Evolutionary conservation across 1,140 invertebrate genomes (phyloP).

Genomic region (Leptestheria dahalacensis): DNA sequence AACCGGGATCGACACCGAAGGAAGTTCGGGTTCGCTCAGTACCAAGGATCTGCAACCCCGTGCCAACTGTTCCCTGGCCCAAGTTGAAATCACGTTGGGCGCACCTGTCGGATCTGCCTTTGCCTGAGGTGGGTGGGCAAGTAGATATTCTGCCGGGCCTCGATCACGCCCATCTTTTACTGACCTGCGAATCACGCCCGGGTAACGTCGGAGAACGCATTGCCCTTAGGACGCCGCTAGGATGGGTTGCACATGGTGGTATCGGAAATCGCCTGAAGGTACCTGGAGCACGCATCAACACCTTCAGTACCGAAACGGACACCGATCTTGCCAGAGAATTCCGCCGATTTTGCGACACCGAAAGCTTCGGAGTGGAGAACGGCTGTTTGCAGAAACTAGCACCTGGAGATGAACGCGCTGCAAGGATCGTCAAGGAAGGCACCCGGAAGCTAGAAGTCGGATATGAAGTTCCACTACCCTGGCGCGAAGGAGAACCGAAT

Average conservation of each 20-base stretch:
- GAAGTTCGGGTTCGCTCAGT: too few relatives aligned
- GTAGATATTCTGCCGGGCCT: neutral
- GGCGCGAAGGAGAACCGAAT: too few relatives aligned
- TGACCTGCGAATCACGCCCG: neutral
- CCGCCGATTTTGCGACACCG: neutral
- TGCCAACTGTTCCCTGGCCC: neutral
- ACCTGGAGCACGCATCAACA: neutral
- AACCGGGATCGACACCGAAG: too few relatives aligned
- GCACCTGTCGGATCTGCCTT: neutral
- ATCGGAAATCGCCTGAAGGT: neutral
- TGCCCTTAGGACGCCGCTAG: slow-evolving; percentile 1
- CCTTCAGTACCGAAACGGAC: too few relatives aligned
- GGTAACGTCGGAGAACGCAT: slow-evolving; percentile 1
- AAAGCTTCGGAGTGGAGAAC: slow-evolving; percentile 9
- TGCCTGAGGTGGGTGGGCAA: neutral
- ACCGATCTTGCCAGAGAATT: neutral
- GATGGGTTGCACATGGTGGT: too few relatives aligned
- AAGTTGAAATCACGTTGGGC: neutral
- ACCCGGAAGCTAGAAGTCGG: neutral
- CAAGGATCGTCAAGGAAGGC: slow-evolving; percentile 5
- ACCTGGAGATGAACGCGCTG: too few relatives aligned
- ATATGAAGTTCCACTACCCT: neutral
- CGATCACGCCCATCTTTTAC: slow-evolving; percentile 4
- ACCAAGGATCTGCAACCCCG: slow-evolving; percentile 1
- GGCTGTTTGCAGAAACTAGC: too few relatives aligned